Percentiles rank a stretch among this genome's conserved stretches.
phyloP scores from a whole-genome alignment of 2,797 vertebrate species.

The Chaetophractus vellerosus region DNA sequence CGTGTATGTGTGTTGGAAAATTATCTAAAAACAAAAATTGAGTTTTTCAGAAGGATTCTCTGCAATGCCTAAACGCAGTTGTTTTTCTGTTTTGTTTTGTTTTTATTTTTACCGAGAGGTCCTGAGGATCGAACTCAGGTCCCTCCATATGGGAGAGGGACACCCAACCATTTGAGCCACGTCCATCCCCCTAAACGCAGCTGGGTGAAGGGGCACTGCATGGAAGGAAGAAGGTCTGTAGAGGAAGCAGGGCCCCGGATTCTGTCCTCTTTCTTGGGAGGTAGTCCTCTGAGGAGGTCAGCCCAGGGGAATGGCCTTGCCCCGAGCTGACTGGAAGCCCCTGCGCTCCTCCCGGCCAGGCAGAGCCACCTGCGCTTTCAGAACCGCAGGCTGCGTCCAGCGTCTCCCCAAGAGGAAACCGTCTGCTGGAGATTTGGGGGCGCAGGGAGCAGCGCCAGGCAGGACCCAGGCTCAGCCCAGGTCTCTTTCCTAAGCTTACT shows the following conservation, averaged over 20 bases:
- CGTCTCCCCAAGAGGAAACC: neutral
- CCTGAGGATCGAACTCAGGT: no score
- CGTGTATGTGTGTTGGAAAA: neutral
- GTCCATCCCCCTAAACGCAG: neutral
- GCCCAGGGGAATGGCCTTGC: neutral
- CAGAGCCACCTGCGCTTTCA: neutral
- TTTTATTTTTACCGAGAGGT: no score
- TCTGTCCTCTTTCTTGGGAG: neutral
- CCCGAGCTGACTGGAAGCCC: neutral
- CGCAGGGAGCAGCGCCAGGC: neutral
- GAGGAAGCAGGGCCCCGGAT: accelerated
- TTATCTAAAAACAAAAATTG: neutral
- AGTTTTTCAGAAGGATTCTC: neutral
- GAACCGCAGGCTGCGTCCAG: neutral
- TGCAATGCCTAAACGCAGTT: neutral
- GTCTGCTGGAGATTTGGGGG: accelerated
- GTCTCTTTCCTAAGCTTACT: neutral
- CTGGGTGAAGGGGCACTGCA: no score
- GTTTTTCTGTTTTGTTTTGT: no score
- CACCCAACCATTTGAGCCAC: no score
- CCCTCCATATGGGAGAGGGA: no score
- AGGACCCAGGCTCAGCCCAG: neutral
- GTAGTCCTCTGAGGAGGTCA: neutral
- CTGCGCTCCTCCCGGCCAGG: neutral
- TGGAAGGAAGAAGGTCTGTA: neutral